These are phyloP conservation scores for Lophotriccus pileatus DNA, from an alignment of 2,797 vertebrate genomes.

Conservation along the genomic window DNA sequence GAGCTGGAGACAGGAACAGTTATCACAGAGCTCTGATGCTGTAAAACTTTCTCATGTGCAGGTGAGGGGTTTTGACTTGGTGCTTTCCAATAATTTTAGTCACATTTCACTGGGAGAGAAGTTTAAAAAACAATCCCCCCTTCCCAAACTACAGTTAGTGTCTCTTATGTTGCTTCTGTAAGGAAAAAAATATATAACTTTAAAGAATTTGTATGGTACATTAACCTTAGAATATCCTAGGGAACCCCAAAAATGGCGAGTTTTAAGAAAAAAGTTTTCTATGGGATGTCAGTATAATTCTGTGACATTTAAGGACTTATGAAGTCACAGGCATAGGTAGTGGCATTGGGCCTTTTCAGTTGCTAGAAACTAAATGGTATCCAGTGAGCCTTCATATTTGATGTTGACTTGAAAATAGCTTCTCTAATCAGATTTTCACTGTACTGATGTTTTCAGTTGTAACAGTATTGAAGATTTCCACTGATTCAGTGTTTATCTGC, in stretches of 20 bases:
- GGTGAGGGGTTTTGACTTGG: not conserved
- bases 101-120: not conserved
- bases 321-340: not conserved
- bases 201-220: not conserved
- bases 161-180: not conserved
- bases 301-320: not conserved
- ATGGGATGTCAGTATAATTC: not conserved
- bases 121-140: accelerated
- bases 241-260: not conserved
- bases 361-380: not conserved
- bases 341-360: not conserved
- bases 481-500: not conserved
- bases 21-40: not conserved
- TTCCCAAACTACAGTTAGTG: not conserved
- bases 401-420: not conserved
- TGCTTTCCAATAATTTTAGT: not conserved
- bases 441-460: not conserved
- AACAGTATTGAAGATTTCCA: not conserved
- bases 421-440: not conserved
- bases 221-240: not conserved
- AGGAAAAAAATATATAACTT: not conserved
- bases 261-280: not conserved
- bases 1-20: not conserved
- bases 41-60: not conserved
- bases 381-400: not conserved